These are phyloP conservation scores for Tetrax tetrax DNA, from an alignment of 2,113 vertebrate species.

Conservation along the genomic window DNA sequence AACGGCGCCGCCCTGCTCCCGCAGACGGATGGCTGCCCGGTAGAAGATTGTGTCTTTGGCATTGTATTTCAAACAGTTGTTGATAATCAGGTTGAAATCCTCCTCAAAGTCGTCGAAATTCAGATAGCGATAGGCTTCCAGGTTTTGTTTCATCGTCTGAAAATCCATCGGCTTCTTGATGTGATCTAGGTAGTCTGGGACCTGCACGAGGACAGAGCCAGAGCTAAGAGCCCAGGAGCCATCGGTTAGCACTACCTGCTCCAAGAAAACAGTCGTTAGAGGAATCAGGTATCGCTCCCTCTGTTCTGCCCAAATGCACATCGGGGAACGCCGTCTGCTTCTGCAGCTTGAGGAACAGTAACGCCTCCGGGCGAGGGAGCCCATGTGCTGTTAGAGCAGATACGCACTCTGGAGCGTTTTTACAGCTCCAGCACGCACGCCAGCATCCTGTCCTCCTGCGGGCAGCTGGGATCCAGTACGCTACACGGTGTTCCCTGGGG, in stretches of 20 bases:
- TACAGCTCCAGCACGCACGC: not conserved
- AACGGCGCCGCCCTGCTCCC: constrained; percentile 88
- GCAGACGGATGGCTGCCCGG: constrained; percentile 90
- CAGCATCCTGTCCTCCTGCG: not conserved
- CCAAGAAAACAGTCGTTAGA: constrained; percentile 64
- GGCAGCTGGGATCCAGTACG: not conserved
- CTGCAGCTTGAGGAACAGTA: constrained; percentile 9
- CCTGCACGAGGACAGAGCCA: constrained; percentile 75
- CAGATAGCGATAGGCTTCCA: constrained; percentile 94
- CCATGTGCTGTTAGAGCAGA: constrained; percentile 14
- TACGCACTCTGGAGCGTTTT: not conserved
- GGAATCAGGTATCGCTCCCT: constrained; percentile 2
- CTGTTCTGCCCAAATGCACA: constrained; percentile 37
- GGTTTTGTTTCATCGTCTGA: constrained; percentile 95
- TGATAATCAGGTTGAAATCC: constrained; percentile 97
- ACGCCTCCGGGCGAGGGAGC: not conserved
- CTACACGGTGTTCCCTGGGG: not conserved
- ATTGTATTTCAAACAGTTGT: constrained; percentile 99
- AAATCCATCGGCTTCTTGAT: constrained; percentile 99
- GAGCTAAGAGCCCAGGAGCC: constrained; percentile 21
- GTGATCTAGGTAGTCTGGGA: constrained; percentile 97
- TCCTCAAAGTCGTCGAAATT: constrained; percentile 95
- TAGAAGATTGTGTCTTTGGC: constrained; percentile 99
- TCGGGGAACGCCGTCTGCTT: constrained; percentile 6
- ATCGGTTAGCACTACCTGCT: constrained; percentile 37